Percentiles rank a stretch among this genome's conserved stretches.
Conservation (phyloP, 2,888 invertebrate species). For the Saturnia japonica region DNA sequence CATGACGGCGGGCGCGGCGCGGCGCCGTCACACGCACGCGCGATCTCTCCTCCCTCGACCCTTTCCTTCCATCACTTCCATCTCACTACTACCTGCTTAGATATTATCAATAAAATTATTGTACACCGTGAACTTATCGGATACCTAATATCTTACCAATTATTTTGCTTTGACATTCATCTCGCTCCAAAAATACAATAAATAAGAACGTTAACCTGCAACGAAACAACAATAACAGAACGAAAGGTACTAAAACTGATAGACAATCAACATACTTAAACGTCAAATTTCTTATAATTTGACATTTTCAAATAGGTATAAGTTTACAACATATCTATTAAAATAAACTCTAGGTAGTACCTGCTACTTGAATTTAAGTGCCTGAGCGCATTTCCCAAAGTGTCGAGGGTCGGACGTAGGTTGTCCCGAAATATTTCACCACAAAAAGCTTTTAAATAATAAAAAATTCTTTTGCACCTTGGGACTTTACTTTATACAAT, state of each 20-base stretch:
- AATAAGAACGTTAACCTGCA: background rate
- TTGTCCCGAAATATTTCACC: slow-evolving; percentile 11
- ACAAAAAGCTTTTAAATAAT: slow-evolving; percentile 13
- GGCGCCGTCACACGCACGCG: slow-evolving; percentile 68
- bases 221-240: background rate
- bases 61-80: slow-evolving; percentile 63
- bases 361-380: slow-evolving; percentile 4
- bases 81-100: slow-evolving; percentile 74
- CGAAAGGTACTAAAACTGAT: background rate
- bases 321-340: background rate
- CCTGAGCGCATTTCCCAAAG: slow-evolving; percentile 7
- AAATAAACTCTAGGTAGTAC: slow-evolving; percentile 1
- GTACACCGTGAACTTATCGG: slow-evolving; percentile 67
- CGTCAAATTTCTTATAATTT: background rate
- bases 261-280: background rate
- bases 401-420: slow-evolving; percentile 6
- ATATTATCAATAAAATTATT: slow-evolving; percentile 82
- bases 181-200: background rate
- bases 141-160: slow-evolving; percentile 59
- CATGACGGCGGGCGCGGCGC: slow-evolving; percentile 44
- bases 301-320: background rate
- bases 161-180: slow-evolving; percentile 33
- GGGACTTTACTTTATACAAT: slow-evolving; percentile 11
- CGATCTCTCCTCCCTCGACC: slow-evolving; percentile 39
- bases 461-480: background rate